Evolutionary conservation across 1,140 invertebrate species (phyloP), one percentile per base, ranked within the genome.

Genomic region (Dendroctonus valens): DNA sequence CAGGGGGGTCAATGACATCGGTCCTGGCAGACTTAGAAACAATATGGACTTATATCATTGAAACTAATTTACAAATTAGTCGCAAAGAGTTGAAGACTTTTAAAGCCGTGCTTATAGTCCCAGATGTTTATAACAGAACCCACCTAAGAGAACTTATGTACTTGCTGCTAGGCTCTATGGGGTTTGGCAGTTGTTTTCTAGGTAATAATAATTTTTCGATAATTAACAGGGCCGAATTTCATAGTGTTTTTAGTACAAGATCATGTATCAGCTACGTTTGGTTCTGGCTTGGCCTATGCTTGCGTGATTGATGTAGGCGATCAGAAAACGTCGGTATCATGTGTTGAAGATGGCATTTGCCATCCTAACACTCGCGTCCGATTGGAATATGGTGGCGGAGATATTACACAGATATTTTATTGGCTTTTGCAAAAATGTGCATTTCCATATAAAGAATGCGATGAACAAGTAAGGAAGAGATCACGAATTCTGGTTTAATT

Each of bases 241-340:
- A 53, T 53, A 14, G 51, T 53, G 37, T 53, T 62, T 57, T 49
- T 59, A 60, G 63, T 74, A 15, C 78, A 93, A 86, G 92, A 94
- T 80, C 91, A 93, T 74, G 94, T 97, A 2, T 93, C 93, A 44
- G 93, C 94, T 3, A 95, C 94, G 12, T 97, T 97, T 83, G 96
- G 95, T 12, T 91, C 93, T 46, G 95, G 95, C 14, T 82, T 97
- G 11, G 90, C 91, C 37, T 92, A 89, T 78, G 94, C 94, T 7
- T 97, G 95, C 83, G 93, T 98, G 11, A 90, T 98, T 6, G 95
- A 98, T 79, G 89, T 97, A 51, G 96, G 96, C 0, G 94, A 96
- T 77, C 92, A 96, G 78, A 97, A 98, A 82, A 96, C 93, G 2
- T 93, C 93, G 0, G 89, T 98, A 11, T 96, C 93, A 8, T 98